phyloP scores from a whole-genome alignment of 64 coral and sea anemone species.

The Astreopora myriophthalma region DNA sequence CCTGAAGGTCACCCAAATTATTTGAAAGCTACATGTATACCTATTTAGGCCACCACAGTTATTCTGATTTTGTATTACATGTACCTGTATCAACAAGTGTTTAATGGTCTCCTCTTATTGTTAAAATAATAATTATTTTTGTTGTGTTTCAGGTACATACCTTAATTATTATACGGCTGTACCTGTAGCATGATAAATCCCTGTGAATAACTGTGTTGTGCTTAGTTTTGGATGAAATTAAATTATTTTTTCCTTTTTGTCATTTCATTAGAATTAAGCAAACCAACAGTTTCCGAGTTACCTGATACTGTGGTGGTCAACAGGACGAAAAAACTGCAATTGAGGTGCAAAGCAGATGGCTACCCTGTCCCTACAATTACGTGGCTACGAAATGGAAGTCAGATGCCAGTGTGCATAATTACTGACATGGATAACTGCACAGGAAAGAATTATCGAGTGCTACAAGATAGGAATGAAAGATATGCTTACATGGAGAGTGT shows the following conservation, averaged over 20 bases:
- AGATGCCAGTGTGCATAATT: neutral
- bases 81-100: no score
- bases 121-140: no score
- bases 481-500: neutral
- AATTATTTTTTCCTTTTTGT: neutral
- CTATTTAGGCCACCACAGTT: no score
- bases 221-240: neutral
- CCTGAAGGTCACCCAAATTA: no score
- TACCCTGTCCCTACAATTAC: conserved; percentile 7
- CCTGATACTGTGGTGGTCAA: neutral
- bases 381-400: conserved; percentile 8
- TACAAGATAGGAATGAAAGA: neutral
- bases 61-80: no score
- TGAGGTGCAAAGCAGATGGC: neutral
- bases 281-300: neutral
- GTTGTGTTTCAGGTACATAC: no score
- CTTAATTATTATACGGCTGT: no score
- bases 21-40: no score
- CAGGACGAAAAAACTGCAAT: neutral
- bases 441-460: neutral
- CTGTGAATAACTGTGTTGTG: no score
- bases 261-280: neutral
- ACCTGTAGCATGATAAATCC: no score
- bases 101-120: no score
- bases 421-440: neutral